These are phyloP conservation scores for Sphecodes monilicornis DNA, from an alignment of 2,888 invertebrate species.

Conservation along the genomic window DNA sequence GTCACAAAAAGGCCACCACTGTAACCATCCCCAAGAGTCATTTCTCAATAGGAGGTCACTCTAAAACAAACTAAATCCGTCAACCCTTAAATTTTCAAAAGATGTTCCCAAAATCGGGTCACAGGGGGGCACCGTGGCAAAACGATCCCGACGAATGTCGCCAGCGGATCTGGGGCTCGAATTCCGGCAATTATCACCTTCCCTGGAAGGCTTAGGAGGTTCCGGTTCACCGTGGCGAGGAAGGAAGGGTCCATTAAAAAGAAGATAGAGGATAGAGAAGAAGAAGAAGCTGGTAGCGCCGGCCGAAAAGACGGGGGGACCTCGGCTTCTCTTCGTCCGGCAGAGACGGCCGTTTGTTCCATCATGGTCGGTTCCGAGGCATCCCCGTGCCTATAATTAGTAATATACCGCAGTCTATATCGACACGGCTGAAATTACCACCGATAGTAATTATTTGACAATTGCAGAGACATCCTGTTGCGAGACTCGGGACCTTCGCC, in stretches of 20 bases:
- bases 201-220: constrained; percentile 20
- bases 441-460: constrained; percentile 80
- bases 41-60: too few species aligned
- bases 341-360: constrained; percentile 64
- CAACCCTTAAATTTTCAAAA: too few species aligned
- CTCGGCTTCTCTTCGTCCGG: constrained; percentile 15
- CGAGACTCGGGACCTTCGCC: constrained; percentile 69
- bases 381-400: constrained; percentile 75
- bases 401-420: constrained; percentile 78
- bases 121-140: neutral
- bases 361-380: constrained; percentile 60
- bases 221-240: neutral
- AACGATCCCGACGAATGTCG: neutral
- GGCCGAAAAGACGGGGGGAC: constrained; percentile 60
- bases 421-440: constrained; percentile 77
- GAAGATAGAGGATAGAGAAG: constrained; percentile 34
- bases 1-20: too few species aligned
- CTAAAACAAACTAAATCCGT: too few species aligned
- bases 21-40: too few species aligned
- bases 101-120: neutral
- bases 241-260: neutral
- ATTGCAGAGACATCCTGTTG: constrained; percentile 78
- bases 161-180: neutral
- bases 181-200: constrained; percentile 69
- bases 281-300: constrained; percentile 49